Conservation (phyloP, 2,113 vertebrate species). For the Ictalurus furcatus region DNA sequence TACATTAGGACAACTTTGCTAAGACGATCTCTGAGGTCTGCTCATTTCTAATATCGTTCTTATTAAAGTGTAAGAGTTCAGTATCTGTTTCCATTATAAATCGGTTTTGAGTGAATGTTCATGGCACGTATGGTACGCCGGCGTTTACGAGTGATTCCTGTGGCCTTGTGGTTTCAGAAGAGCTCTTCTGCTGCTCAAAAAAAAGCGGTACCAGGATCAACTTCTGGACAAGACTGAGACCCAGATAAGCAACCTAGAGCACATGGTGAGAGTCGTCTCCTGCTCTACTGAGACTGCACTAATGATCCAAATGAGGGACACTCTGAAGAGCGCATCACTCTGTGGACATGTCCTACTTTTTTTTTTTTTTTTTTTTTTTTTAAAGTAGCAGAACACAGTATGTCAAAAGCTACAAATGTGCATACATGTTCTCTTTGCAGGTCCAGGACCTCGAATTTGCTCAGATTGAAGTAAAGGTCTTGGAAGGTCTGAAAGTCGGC, state of each 20-base stretch:
- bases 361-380: background rate
- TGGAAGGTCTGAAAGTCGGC: slow-evolving; percentile 87
- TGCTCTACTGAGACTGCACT: slow-evolving; percentile 16
- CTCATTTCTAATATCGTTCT: background rate
- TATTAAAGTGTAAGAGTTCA: background rate
- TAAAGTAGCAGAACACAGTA: background rate
- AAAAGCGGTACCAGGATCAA: slow-evolving; percentile 90
- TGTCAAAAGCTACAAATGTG: background rate
- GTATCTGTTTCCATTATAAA: background rate
- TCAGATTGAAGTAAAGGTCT: slow-evolving; percentile 91
- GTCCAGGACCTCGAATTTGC: slow-evolving; percentile 93
- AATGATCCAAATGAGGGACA: slow-evolving; percentile 34
- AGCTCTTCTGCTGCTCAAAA: slow-evolving; percentile 89
- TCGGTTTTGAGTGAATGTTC: background rate
- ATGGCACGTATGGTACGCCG: background rate
- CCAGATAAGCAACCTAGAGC: slow-evolving; percentile 90
- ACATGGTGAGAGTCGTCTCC: slow-evolving; percentile 76
- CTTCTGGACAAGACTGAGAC: slow-evolving; percentile 87
- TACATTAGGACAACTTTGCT: background rate
- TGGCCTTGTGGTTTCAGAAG: slow-evolving; percentile 68
- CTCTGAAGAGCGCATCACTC: slow-evolving; percentile 19
- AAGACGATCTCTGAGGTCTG: background rate
- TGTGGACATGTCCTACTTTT: slow-evolving; percentile 22
- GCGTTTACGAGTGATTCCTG: slow-evolving; percentile 15
- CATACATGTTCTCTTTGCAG: slow-evolving; percentile 62